Conservation (phyloP, 1,140 invertebrate genomes). For the Wasmannia auropunctata region DNA sequence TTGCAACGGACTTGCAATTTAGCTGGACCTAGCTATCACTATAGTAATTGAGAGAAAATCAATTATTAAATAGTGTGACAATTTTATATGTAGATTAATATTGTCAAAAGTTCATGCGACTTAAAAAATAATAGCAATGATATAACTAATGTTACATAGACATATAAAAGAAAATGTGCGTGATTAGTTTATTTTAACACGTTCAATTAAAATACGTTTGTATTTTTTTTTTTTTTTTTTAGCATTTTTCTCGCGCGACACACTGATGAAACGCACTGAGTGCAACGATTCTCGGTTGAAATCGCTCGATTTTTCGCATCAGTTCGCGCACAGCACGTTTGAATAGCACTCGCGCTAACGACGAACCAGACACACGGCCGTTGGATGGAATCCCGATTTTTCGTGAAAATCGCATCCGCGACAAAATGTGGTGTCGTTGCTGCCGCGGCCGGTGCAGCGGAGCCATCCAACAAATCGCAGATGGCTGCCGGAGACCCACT, state of each 20-base stretch:
- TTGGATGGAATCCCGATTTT: slow-evolving; percentile 6
- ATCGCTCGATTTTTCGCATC: neutral
- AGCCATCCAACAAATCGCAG: slow-evolving; percentile 78
- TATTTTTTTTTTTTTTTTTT: too few relatives aligned
- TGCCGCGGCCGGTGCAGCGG: slow-evolving; percentile 32
- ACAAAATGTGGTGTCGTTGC: slow-evolving; percentile 18
- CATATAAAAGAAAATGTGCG: neutral
- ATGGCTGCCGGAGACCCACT: slow-evolving; percentile 82
- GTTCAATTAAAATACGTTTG: neutral
- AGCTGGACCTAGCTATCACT: neutral
- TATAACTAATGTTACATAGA: neutral
- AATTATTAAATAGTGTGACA: neutral
- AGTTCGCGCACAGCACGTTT: neutral
- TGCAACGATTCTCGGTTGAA: neutral
- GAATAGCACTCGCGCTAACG: neutral
- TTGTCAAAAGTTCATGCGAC: neutral
- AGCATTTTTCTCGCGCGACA: neutral
- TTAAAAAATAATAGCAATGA: slow-evolving; percentile 15
- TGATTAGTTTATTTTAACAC: neutral
- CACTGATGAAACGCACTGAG: neutral
- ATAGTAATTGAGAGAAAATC: neutral
- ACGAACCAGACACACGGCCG: neutral
- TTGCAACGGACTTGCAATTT: too few relatives aligned
- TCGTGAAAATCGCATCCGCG: slow-evolving; percentile 27
- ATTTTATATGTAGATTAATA: neutral